These are phyloP conservation scores for Contarinia nasturtii DNA, from an alignment of 1,140 invertebrate species.

Conservation along the genomic window DNA sequence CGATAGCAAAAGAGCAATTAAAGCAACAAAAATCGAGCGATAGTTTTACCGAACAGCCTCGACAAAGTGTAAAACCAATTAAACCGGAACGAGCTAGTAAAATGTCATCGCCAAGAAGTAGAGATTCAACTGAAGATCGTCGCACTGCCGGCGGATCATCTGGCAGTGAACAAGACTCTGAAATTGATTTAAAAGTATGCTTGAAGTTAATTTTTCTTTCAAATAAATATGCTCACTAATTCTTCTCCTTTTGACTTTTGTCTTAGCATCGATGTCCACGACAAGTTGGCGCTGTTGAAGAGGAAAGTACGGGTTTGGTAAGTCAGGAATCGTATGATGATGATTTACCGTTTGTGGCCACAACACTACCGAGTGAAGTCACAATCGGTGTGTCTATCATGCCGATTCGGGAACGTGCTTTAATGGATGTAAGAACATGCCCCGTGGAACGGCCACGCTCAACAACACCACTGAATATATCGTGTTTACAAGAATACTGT, in stretches of 20 bases:
- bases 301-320: conserved; percentile 55
- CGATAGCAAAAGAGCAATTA: background rate
- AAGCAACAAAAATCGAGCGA: too few relatives aligned
- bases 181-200: conserved; percentile 22
- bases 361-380: conserved; percentile 68
- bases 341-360: conserved; percentile 70
- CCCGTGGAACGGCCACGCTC: conserved; percentile 71
- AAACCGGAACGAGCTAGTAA: too few relatives aligned
- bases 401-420: conserved; percentile 54
- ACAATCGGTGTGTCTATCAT: conserved; percentile 61
- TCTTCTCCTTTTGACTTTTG: conserved; percentile 5
- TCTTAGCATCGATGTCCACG: conserved; percentile 10
- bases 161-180: conserved; percentile 53
- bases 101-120: too few relatives aligned
- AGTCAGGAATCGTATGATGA: conserved; percentile 71
- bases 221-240: too few relatives aligned
- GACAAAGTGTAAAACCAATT: too few relatives aligned
- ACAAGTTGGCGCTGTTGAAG: conserved; percentile 25
- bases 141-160: conserved; percentile 41
- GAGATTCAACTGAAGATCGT: conserved; percentile 23
- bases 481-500: conserved; percentile 53
- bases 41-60: too few relatives aligned
- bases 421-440: conserved; percentile 49
- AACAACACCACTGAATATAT: conserved; percentile 61
- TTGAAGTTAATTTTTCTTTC: too few relatives aligned